Percentiles rank a stretch among this genome's conserved stretches.
Conservation (phyloP, 2,113 vertebrate genomes). For the Morone chrysops region DNA sequence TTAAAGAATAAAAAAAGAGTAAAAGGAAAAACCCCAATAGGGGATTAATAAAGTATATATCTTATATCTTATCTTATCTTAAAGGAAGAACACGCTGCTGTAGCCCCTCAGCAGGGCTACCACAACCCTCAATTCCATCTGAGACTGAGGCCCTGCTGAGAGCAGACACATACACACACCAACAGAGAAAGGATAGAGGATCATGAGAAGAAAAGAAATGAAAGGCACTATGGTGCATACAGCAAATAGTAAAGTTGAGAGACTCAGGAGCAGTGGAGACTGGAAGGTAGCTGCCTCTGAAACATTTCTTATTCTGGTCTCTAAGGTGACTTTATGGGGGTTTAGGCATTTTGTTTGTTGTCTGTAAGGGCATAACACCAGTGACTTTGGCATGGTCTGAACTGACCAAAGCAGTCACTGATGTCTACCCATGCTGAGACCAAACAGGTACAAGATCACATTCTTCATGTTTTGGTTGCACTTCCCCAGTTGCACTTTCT, state of each 20-base stretch:
- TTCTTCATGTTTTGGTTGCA: background rate
- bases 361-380: background rate
- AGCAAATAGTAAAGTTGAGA: background rate
- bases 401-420: background rate
- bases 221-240: too few species aligned
- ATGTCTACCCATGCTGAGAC: background rate
- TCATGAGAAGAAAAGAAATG: background rate
- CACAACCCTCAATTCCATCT: background rate
- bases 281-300: background rate
- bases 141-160: background rate
- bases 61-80: too few species aligned
- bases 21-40: too few species aligned
- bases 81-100: background rate
- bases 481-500: background rate
- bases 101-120: background rate
- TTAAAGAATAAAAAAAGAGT: too few species aligned
- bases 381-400: background rate
- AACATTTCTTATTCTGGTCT: background rate
- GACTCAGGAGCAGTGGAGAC: background rate
- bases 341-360: background rate
- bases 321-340: background rate
- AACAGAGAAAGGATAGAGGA: background rate
- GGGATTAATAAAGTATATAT: too few species aligned
- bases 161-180: background rate
- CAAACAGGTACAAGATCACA: background rate